Conservation (phyloP, 2,797 vertebrate species). For the Peromyscus nudipes region DNA sequence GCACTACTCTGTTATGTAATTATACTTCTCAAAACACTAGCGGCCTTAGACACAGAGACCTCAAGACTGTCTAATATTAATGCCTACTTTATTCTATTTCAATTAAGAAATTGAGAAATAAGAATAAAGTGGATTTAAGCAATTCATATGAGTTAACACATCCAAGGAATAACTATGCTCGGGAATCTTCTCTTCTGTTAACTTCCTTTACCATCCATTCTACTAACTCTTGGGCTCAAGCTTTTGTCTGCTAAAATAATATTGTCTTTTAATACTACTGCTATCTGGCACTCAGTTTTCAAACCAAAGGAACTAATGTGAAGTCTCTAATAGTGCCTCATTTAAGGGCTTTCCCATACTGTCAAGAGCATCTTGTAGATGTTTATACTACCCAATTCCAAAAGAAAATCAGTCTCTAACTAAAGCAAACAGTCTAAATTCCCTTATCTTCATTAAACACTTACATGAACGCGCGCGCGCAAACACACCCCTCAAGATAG, state of each 20-base stretch:
- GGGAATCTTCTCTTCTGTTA: conserved; percentile 4
- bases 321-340: conserved; percentile 36
- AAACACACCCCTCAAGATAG: background rate
- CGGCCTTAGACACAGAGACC: conserved; percentile 24
- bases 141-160: background rate
- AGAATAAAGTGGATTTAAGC: conserved; percentile 50
- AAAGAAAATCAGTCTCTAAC: conserved; percentile 44
- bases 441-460: conserved; percentile 1
- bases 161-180: background rate
- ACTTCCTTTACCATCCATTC: conserved; percentile 34
- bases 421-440: conserved; percentile 44
- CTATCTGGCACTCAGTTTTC: conserved; percentile 32
- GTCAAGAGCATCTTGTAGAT: conserved; percentile 53
- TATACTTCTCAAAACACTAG: conserved; percentile 54
- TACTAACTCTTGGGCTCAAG: background rate
- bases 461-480: background rate
- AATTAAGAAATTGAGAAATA: conserved; percentile 49
- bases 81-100: conserved; percentile 34
- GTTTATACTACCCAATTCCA: conserved; percentile 37
- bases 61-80: conserved; percentile 45
- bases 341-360: conserved; percentile 11
- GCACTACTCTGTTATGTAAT: conserved; percentile 49
- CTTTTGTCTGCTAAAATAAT: conserved; percentile 46
- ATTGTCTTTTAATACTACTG: conserved; percentile 25
- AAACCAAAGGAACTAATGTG: conserved; percentile 35